phyloP scores from a whole-genome alignment of 1,140 invertebrate genomes.

The Cephus cinctus region DNA sequence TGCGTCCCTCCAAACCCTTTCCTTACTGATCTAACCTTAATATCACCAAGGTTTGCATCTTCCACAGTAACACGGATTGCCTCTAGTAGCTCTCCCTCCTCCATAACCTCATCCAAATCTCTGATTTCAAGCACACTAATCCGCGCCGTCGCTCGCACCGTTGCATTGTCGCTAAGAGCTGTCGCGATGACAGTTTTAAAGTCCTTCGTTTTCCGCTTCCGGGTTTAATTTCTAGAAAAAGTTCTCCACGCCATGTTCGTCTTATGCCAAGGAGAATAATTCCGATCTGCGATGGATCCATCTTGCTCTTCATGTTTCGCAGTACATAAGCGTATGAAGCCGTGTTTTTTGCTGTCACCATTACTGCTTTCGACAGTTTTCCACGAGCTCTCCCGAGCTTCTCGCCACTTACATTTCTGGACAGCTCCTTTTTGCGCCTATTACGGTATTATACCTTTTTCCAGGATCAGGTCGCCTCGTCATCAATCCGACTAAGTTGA shows the following conservation, averaged over 20 bases:
- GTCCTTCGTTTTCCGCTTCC: neutral
- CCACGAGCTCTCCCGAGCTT: neutral
- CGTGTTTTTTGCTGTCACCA: neutral
- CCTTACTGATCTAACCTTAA: slow-evolving; percentile 2
- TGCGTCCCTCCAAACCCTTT: slow-evolving; percentile 2
- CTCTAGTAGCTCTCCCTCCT: neutral
- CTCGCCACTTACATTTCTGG: neutral
- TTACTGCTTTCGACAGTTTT: neutral
- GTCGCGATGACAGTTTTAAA: neutral
- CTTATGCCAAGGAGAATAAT: neutral
- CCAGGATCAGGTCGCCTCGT: neutral
- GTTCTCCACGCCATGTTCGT: neutral
- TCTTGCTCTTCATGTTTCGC: slow-evolving; percentile 2
- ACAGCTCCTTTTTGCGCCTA: neutral
- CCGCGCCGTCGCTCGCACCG: neutral
- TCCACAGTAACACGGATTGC: neutral
- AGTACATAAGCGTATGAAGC: slow-evolving; percentile 1
- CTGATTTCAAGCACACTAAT: slow-evolving; percentile 1
- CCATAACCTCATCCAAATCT: slow-evolving; percentile 4
- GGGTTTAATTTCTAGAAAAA: slow-evolving; percentile 2
- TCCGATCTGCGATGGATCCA: slow-evolving; percentile 1
- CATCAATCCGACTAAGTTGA: neutral
- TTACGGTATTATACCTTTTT: neutral
- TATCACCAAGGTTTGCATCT: neutral
- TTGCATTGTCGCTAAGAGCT: neutral